Evolutionary conservation across 2,797 vertebrate genomes (phyloP).

Genomic region (Scolopax rusticola): DNA sequence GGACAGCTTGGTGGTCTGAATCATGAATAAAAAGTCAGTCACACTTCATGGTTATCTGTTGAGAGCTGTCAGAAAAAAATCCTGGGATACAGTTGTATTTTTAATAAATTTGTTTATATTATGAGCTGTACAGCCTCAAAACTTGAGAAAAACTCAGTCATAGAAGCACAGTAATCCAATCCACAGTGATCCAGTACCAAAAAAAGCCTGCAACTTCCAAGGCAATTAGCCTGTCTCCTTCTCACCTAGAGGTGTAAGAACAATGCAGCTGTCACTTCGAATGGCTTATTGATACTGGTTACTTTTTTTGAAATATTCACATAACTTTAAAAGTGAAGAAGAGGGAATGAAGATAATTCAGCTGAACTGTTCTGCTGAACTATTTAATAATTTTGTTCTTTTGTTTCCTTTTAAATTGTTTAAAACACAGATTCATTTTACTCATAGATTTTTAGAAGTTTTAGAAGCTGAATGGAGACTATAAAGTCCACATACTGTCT

Average conservation of each 20-base stretch:
- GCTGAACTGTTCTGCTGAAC: background rate
- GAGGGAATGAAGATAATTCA: background rate
- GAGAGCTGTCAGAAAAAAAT: background rate
- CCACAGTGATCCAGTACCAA: background rate
- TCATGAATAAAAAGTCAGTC: constrained; percentile 27
- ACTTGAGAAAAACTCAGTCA: constrained; percentile 40
- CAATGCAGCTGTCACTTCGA: constrained; percentile 51
- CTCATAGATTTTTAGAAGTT: background rate
- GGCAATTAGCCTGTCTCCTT: constrained; percentile 68
- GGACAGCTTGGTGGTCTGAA: background rate
- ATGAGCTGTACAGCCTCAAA: constrained; percentile 31
- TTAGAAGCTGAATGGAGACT: background rate
- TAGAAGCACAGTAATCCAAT: constrained; percentile 38
- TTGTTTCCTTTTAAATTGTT: background rate
- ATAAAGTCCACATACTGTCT: background rate
- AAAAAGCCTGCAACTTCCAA: constrained; percentile 64
- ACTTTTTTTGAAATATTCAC: background rate
- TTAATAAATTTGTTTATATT: constrained; percentile 42
- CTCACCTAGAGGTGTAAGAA: constrained; percentile 56
- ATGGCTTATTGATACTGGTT: constrained; percentile 28
- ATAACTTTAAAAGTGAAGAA: background rate
- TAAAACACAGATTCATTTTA: background rate
- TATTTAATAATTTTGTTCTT: background rate
- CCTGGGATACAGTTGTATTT: background rate
- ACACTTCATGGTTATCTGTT: background rate